phyloP scores from a whole-genome alignment of 2,888 invertebrate genomes.

The Microplitis manilae region DNA sequence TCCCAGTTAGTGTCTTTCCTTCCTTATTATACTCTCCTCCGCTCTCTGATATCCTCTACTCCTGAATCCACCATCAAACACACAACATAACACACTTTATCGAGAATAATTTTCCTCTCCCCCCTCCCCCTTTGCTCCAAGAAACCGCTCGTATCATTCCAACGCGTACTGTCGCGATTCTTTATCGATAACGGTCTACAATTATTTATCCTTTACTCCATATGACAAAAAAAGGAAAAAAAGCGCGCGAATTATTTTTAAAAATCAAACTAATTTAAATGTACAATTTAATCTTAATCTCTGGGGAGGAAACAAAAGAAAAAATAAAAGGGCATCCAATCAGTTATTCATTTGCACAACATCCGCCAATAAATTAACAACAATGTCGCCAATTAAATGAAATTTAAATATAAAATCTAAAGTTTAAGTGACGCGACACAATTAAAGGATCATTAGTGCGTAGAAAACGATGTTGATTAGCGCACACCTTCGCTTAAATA shows the following conservation, averaged over 20 bases:
- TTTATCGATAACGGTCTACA: too few relatives aligned
- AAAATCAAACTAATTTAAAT: too few relatives aligned
- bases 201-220: too few relatives aligned
- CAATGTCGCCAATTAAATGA: constrained; percentile 65
- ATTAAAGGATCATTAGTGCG: constrained; percentile 61
- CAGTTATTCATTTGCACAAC: constrained; percentile 17
- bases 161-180: too few relatives aligned
- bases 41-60: background rate
- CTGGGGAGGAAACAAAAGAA: background rate
- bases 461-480: constrained; percentile 65
- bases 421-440: constrained; percentile 32
- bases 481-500: constrained; percentile 42
- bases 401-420: constrained; percentile 49
- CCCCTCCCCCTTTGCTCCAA: too few relatives aligned
- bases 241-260: too few relatives aligned
- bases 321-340: background rate
- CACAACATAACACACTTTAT: too few relatives aligned
- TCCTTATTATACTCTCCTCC: background rate
- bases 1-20: constrained; percentile 16
- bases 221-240: too few relatives aligned
- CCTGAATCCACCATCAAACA: too few relatives aligned
- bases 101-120: too few relatives aligned
- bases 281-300: too few relatives aligned
- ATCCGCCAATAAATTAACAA: constrained; percentile 53
- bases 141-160: too few relatives aligned